phyloP scores from a whole-genome alignment of 1,140 invertebrate species.

The Leucophenga varia region DNA sequence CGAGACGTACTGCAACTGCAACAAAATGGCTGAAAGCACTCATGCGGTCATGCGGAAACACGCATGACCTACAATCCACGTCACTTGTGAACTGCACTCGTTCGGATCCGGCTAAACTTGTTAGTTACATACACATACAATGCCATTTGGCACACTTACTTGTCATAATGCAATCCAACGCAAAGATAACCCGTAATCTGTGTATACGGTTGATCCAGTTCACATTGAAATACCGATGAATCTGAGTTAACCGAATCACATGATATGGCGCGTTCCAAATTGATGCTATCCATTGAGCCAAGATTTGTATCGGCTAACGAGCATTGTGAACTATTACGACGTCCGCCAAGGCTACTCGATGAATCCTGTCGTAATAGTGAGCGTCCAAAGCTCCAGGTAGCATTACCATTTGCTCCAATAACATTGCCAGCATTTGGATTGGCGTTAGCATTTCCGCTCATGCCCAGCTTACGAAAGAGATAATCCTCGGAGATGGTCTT shows the following conservation, averaged over 20 bases:
- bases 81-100: too few relatives aligned
- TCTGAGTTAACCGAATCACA: conserved; percentile 83
- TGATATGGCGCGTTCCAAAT: conserved; percentile 67
- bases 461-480: conserved; percentile 41
- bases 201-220: conserved; percentile 67
- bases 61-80: too few relatives aligned
- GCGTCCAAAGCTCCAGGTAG: conserved; percentile 48
- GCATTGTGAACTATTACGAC: conserved; percentile 46
- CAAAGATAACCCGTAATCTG: conserved; percentile 74
- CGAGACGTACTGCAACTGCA: too few relatives aligned
- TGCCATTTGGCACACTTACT: conserved; percentile 55
- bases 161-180: conserved; percentile 76
- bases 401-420: conserved; percentile 26
- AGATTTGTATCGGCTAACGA: conserved; percentile 26
- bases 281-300: conserved; percentile 36
- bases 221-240: conserved; percentile 71
- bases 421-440: conserved; percentile 2
- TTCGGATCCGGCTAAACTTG: too few relatives aligned
- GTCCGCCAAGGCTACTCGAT: conserved; percentile 35
- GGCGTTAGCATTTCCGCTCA: conserved; percentile 14
- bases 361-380: conserved; percentile 46
- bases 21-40: too few relatives aligned
- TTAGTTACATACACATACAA: too few relatives aligned
- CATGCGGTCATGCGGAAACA: neutral
- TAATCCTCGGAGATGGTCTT: conserved; percentile 55